These are phyloP conservation scores for Brachystomella parvula DNA, from an alignment of 1,140 invertebrate species.

Conservation along the genomic window DNA sequence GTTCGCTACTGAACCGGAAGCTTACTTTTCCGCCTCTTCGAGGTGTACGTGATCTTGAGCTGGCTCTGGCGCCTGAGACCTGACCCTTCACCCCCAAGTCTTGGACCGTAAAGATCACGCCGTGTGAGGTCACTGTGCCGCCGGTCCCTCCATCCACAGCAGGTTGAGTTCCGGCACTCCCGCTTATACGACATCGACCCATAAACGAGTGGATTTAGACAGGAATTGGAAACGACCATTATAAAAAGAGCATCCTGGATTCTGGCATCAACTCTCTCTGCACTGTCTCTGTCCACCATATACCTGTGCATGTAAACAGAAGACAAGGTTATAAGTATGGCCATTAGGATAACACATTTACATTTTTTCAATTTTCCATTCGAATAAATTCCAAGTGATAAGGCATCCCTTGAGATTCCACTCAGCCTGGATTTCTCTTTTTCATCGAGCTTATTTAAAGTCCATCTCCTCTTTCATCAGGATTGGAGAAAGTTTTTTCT, in stretches of 20 bases:
- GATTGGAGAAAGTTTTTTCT: too few relatives aligned
- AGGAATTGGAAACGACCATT: constrained; percentile 60
- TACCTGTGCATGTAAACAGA: constrained; percentile 52
- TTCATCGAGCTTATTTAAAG: too few relatives aligned
- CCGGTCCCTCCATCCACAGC: background rate
- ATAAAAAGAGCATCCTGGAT: constrained; percentile 55
- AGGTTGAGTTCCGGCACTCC: background rate
- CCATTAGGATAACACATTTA: too few relatives aligned
- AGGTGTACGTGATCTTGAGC: background rate
- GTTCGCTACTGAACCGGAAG: background rate
- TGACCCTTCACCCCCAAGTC: background rate
- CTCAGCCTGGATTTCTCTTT: too few relatives aligned
- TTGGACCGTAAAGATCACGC: background rate
- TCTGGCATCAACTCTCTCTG: constrained; percentile 49
- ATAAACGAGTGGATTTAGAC: constrained; percentile 54
- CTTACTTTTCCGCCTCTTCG: constrained; percentile 1
- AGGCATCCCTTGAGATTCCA: too few relatives aligned
- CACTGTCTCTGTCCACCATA: constrained; percentile 58
- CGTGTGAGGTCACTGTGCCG: background rate
- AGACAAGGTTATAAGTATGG: too few relatives aligned
- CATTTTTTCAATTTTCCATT: too few relatives aligned
- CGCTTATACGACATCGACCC: constrained; percentile 6
- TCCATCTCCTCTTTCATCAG: too few relatives aligned
- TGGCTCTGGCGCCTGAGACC: background rate
- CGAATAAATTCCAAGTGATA: too few relatives aligned